Conservation (phyloP, 2,888 invertebrate genomes). For the Celastrina argiolus region DNA sequence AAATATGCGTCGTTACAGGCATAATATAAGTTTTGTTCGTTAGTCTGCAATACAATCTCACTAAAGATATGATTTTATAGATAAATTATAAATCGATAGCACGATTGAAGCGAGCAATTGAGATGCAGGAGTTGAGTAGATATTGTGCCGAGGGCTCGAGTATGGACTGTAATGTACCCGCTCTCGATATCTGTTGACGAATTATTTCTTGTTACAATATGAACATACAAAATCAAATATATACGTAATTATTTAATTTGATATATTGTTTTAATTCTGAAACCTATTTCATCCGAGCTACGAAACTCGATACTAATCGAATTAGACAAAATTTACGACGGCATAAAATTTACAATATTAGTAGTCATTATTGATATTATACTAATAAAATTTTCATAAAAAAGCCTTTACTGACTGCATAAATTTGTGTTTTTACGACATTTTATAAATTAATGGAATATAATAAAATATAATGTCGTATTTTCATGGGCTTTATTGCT, state of each 20-base stretch:
- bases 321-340: not conserved
- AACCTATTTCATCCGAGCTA: not conserved
- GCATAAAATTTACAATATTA: not conserved
- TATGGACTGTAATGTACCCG: conserved; percentile 25
- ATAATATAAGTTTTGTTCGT: conserved; percentile 6
- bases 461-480: not conserved
- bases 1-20: conserved; percentile 3
- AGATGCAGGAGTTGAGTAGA: not conserved
- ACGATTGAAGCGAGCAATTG: not conserved
- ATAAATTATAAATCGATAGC: not conserved
- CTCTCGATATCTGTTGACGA: conserved; percentile 60
- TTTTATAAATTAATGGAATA: not conserved
- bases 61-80: conserved; percentile 7
- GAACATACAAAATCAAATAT: conserved; percentile 67
- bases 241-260: conserved; percentile 77
- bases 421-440: not conserved
- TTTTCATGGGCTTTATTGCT: not conserved
- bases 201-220: conserved; percentile 64
- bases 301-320: not conserved
- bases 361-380: conserved; percentile 5
- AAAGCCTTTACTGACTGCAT: conserved; percentile 3
- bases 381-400: conserved; percentile 2
- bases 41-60: conserved; percentile 7
- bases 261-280: conserved; percentile 45
- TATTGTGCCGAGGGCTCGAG: not conserved